phyloP scores from a whole-genome alignment of 2,888 invertebrate species.

The Eupithecia vulgata region DNA sequence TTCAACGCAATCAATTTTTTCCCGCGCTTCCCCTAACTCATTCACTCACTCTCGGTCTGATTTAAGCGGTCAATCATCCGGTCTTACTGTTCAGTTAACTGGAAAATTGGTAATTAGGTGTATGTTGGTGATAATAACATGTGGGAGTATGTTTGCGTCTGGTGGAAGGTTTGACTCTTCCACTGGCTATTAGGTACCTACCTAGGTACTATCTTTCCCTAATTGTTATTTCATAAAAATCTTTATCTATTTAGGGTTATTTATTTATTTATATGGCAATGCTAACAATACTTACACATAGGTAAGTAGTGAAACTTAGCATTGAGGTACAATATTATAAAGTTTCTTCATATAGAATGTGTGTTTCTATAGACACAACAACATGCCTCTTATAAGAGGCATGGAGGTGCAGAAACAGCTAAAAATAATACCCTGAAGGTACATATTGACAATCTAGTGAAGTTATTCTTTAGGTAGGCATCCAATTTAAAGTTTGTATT shows the following conservation, averaged over 20 bases:
- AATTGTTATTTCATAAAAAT: neutral
- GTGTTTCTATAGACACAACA: too few relatives aligned
- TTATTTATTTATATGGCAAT: too few relatives aligned
- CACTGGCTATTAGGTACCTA: neutral
- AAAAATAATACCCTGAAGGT: too few relatives aligned
- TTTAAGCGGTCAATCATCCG: slow-evolving; percentile 80
- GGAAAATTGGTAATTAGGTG: slow-evolving; percentile 82
- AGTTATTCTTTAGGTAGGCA: neutral
- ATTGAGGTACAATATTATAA: too few relatives aligned
- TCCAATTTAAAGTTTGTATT: neutral
- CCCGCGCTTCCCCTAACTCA: slow-evolving; percentile 60
- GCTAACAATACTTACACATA: too few relatives aligned
- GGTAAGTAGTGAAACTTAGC: too few relatives aligned
- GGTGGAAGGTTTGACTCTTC: neutral
- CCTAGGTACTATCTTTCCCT: neutral
- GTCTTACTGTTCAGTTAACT: slow-evolving; percentile 78
- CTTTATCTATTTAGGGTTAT: too few relatives aligned
- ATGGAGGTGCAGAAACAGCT: too few relatives aligned
- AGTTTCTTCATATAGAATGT: too few relatives aligned
- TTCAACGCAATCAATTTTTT: slow-evolving; percentile 78
- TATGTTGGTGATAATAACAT: slow-evolving; percentile 56
- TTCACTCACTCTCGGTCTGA: slow-evolving; percentile 70
- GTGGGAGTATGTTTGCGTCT: neutral
- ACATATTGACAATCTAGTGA: too few relatives aligned
- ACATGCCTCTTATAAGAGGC: too few relatives aligned